phyloP scores from a whole-genome alignment of 2,113 vertebrate species.

The Pavo muticus region DNA sequence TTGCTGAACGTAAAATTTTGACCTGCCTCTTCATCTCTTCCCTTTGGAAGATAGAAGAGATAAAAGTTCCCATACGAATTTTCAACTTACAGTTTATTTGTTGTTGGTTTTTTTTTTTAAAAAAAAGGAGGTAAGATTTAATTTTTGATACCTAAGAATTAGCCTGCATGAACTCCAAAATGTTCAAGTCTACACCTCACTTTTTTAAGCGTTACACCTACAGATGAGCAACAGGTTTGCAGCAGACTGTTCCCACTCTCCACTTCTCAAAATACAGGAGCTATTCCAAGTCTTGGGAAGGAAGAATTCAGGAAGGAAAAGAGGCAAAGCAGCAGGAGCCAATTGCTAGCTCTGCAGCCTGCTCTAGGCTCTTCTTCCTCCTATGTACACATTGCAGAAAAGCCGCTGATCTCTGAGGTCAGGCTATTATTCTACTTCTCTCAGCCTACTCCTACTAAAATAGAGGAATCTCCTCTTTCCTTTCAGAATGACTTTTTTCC shows the following conservation, averaged over 20 bases:
- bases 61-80: not conserved
- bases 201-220: not conserved
- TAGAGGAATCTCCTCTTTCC: not conserved
- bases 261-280: not conserved
- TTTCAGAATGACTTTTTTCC: not conserved
- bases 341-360: not conserved
- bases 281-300: not conserved
- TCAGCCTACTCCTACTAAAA: not conserved
- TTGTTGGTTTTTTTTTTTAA: too few relatives aligned
- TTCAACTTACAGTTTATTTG: not conserved
- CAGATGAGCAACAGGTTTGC: not conserved
- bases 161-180: not conserved
- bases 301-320: not conserved
- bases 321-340: not conserved
- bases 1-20: not conserved
- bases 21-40: not conserved
- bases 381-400: not conserved
- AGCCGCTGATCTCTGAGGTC: not conserved
- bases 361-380: not conserved
- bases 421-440: not conserved
- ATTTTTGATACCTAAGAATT: not conserved
- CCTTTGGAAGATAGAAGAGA: not conserved
- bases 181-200: not conserved
- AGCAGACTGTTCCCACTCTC: not conserved
- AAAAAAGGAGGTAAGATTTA: not conserved